Base-by-base conservation (phyloP, 2,888 invertebrate species). In the Melikaiella ostensackeni region DNA sequence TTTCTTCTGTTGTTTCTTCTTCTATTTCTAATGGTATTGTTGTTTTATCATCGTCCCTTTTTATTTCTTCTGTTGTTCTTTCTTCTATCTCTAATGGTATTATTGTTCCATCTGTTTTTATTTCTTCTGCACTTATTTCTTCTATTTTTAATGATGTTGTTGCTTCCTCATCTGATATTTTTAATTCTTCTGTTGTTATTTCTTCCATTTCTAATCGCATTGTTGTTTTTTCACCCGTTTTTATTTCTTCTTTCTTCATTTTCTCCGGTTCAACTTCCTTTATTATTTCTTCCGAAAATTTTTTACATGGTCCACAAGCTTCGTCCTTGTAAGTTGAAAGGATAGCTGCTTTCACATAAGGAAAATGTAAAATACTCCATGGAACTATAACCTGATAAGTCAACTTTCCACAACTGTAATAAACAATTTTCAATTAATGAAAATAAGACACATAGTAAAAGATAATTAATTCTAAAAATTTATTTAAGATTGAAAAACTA, bases 281-380 rank as follows among this genome's bases (percentile, higher is more conserved):
- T 2, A 46, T 75, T 19, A 21, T 59, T n/a, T 11, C 16, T 42
- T 42, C 42, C 11, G 50, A n/a, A n/a, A 50, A 81, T 80, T 85
- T 84, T 62, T 86, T 74, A 74, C 91, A 91, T 30, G 83, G 76
- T n/a, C 90, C 91, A 79, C 92, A 92, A 0, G 91, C 91, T 61
- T 91, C 86, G 42, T 91, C 91, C 21, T 88, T 86, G 79, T 89
- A 88, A 0, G 92, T 91, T 8, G 91, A 90, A 46, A 91, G 84
- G 66, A 91, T 88, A 5, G 91, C 91, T 7, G 91, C 91, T 84
- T 91, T 91, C 3, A 91, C 90, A 77, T 91, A 92, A 8, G 91
- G 91, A 79, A 90, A 89, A 50, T 89, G 88, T 57, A 91, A 79
- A 77, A 89, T 89, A 74, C 92, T 91, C 91, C 91, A 91, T 0